Conservation (phyloP, 2,113 vertebrate genomes). For the Neoarius graeffei region DNA sequence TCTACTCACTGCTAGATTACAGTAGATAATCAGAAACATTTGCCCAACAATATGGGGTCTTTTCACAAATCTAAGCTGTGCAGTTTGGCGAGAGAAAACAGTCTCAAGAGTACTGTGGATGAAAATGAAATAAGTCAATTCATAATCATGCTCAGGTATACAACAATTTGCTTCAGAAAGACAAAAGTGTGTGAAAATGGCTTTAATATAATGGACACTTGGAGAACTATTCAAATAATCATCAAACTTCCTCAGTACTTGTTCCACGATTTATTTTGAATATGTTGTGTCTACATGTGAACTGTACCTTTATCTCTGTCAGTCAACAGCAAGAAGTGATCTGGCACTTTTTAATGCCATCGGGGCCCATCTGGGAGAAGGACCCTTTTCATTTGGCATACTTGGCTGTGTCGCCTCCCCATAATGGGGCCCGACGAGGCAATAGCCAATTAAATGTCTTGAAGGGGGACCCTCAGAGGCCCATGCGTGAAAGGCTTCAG, state of each 20-base stretch:
- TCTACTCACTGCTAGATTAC: background rate
- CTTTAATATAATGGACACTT: background rate
- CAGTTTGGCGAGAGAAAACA: background rate
- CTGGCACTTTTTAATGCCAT: constrained; percentile 80
- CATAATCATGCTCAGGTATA: background rate
- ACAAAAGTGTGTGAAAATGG: background rate
- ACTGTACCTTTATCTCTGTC: constrained; percentile 65
- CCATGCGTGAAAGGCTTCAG: constrained; percentile 95
- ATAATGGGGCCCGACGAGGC: constrained; percentile 95
- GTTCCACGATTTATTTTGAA: background rate
- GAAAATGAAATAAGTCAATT: background rate
- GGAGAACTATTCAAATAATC: background rate
- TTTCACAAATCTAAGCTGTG: constrained; percentile 8
- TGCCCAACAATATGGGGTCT: background rate
- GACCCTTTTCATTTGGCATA: constrained; percentile 90
- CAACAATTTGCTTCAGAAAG: background rate
- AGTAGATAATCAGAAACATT: background rate
- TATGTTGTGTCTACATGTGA: constrained; percentile 63
- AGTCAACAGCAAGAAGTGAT: constrained; percentile 85
- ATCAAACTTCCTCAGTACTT: background rate
- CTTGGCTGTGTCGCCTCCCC: constrained; percentile 86
- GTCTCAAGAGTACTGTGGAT: background rate
- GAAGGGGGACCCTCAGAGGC: constrained; percentile 93
- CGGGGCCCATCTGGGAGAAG: constrained; percentile 84
- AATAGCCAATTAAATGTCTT: constrained; percentile 99